Percentiles rank a stretch among this genome's conserved stretches.
Evolutionary conservation across 2,113 vertebrate genomes (phyloP).

Genomic region (Callithrix jacchus): DNA sequence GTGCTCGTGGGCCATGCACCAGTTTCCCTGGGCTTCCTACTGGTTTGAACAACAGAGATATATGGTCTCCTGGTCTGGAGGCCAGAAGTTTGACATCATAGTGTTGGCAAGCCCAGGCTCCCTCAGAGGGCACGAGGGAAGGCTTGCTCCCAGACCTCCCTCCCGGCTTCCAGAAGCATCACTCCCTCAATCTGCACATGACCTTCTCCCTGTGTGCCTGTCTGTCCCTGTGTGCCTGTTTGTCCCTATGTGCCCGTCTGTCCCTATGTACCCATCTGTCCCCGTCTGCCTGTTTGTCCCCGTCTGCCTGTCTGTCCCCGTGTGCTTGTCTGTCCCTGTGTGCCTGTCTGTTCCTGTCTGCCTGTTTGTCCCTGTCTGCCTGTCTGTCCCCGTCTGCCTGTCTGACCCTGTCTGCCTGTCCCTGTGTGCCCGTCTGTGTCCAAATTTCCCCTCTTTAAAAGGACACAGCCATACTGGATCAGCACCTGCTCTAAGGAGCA

Average conservation of each 20-base stretch:
- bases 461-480: neutral
- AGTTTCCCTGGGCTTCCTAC: neutral
- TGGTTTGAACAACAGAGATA: neutral
- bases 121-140: neutral
- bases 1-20: neutral
- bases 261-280: no score
- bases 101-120: accelerated
- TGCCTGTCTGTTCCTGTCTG: neutral
- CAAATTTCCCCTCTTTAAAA: neutral
- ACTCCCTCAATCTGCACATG: accelerated
- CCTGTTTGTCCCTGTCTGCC: neutral
- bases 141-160: neutral
- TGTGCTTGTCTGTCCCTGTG: no score
- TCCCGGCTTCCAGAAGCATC: neutral
- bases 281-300: no score
- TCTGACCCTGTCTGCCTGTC: neutral
- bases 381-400: no score
- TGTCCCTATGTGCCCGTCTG: no score
- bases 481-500: neutral
- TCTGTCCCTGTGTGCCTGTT: neutral
- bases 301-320: no score
- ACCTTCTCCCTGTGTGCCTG: neutral
- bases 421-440: no score
- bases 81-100: neutral
- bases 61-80: neutral